Conservation (phyloP, 2,113 vertebrate species). For the Arvicanthis niloticus region DNA sequence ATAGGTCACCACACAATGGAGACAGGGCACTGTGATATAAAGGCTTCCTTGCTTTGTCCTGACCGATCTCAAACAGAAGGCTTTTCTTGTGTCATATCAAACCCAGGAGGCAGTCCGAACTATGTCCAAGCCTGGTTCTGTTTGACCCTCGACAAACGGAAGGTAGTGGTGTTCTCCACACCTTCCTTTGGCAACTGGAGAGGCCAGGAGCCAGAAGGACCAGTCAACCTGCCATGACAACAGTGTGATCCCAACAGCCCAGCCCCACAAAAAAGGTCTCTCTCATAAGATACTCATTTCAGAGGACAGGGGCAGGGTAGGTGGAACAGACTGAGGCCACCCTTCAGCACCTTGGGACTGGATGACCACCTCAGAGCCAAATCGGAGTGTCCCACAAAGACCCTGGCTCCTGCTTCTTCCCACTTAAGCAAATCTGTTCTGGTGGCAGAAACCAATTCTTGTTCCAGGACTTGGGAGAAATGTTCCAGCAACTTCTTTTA, state of each 20-base stretch:
- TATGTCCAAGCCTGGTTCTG: background rate
- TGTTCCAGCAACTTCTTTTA: background rate
- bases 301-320: background rate
- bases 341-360: background rate
- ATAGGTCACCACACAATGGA: rapidly evolving
- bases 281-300: rapidly evolving
- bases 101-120: background rate
- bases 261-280: background rate
- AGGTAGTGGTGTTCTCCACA: rapidly evolving
- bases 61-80: background rate
- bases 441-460: background rate
- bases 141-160: background rate
- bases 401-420: background rate
- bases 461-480: background rate
- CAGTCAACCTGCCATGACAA: background rate
- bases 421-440: background rate
- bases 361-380: background rate
- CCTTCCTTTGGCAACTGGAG: background rate
- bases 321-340: background rate
- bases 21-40: background rate
- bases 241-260: too few relatives aligned
- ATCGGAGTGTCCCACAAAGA: rapidly evolving
- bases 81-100: background rate
- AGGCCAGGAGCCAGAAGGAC: background rate
- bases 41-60: background rate